phyloP scores from a whole-genome alignment of 2,797 vertebrate species.

The Sorex maritimensis region DNA sequence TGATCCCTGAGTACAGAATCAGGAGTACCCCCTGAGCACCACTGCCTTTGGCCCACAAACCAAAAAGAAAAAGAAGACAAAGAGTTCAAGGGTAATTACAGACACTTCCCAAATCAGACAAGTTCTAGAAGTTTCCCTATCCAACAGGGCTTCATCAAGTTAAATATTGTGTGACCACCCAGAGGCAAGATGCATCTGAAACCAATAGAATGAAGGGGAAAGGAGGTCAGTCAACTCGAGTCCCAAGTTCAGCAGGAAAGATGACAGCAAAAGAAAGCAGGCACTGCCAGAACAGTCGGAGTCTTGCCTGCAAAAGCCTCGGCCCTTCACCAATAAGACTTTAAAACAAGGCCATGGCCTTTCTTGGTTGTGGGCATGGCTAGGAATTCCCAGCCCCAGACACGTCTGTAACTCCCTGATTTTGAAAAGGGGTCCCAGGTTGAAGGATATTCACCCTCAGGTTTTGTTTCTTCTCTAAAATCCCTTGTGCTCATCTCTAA shows the following conservation, averaged over 20 bases:
- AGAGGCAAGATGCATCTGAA: conserved; percentile 67
- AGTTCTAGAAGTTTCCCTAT: conserved; percentile 70
- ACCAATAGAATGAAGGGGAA: conserved; percentile 68
- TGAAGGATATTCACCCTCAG: not conserved
- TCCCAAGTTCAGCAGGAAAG: conserved; percentile 68
- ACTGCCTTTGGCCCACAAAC: not conserved
- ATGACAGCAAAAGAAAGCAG: conserved; percentile 29
- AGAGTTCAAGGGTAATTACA: not conserved
- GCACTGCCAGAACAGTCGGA: conserved; percentile 52
- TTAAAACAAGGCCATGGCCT: conserved; percentile 23
- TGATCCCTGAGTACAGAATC: too few species aligned
- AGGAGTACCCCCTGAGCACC: not conserved
- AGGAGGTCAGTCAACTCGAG: conserved; percentile 40
- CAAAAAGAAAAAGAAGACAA: not conserved
- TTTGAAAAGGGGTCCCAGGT: conserved; percentile 17
- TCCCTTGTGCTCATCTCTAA: conserved; percentile 40
- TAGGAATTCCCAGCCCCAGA: conserved; percentile 24
- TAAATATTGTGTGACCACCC: conserved; percentile 52
- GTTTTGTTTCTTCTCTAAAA: conserved; percentile 60
- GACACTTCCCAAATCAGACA: conserved; percentile 70
- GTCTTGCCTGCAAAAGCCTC: conserved; percentile 38
- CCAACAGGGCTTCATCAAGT: conserved; percentile 46
- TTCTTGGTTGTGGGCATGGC: not conserved
- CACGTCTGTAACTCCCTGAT: conserved; percentile 33
- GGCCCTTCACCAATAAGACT: conserved; percentile 25